Conservation (phyloP, 2,888 invertebrate genomes). For the Biston betularia region DNA sequence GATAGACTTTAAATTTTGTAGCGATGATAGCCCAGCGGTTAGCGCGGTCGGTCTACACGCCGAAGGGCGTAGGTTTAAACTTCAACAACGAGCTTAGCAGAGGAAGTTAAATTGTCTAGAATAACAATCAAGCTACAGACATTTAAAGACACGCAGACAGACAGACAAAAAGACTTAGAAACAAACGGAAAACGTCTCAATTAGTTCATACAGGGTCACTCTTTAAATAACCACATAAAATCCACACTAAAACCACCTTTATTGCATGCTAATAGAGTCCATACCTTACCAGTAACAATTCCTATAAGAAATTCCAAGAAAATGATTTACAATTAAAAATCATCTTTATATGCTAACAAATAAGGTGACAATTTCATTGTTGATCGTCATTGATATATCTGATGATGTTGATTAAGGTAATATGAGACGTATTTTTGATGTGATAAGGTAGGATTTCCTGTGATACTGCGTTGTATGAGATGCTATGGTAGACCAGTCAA, state of each 20-base stretch:
- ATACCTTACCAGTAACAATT: conserved; percentile 3
- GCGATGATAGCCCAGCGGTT: no score
- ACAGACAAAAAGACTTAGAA: conserved; percentile 69
- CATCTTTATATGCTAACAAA: background rate
- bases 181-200: conserved; percentile 78
- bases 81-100: no score
- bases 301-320: conserved; percentile 30
- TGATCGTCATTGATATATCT: conserved; percentile 9
- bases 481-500: conserved; percentile 65
- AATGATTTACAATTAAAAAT: conserved; percentile 29
- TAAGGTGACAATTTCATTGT: conserved; percentile 48
- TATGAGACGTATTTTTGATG: conserved; percentile 26
- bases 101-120: conserved; percentile 1
- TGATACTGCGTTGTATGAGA: conserved; percentile 38
- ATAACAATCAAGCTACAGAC: conserved; percentile 34
- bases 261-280: background rate
- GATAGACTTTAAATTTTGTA: no score
- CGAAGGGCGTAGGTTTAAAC: no score
- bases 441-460: conserved; percentile 44
- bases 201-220: conserved; percentile 73
- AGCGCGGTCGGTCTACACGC: no score
- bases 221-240: conserved; percentile 67
- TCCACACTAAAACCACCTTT: conserved; percentile 50
- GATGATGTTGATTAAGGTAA: background rate
- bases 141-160: conserved; percentile 51